Percentiles rank a stretch among this genome's conserved stretches.
Conservation (phyloP, 2,888 invertebrate genomes). For the Eupithecia subfuscata region DNA sequence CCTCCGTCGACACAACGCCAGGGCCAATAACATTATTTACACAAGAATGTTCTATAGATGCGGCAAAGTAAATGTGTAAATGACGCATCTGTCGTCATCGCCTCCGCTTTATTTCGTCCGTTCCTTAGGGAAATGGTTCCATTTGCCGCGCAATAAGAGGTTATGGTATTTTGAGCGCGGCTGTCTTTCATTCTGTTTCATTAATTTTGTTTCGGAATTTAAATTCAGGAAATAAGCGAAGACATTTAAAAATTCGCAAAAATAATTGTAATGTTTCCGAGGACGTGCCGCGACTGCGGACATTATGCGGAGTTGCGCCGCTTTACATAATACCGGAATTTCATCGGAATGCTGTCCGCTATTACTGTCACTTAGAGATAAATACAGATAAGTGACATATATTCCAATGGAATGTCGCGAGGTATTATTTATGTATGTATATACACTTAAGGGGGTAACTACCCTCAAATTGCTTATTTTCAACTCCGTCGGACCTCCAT, state of each 20-base stretch:
- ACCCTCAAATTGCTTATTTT: too few relatives aligned
- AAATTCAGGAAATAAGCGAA: not conserved
- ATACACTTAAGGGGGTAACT: too few relatives aligned
- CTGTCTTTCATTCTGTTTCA: conserved; percentile 6
- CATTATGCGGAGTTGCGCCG: conserved; percentile 23
- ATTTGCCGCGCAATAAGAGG: not conserved
- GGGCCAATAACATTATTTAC: not conserved
- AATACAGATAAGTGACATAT: not conserved
- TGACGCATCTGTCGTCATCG: not conserved
- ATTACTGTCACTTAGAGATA: conserved; percentile 6
- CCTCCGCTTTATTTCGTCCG: not conserved
- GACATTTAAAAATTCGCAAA: conserved; percentile 19
- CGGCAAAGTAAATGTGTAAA: not conserved
- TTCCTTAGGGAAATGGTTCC: not conserved
- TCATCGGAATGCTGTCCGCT: conserved; percentile 13
- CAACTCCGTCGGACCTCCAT: too few relatives aligned
- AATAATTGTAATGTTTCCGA: conserved; percentile 28
- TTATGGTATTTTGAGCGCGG: not conserved
- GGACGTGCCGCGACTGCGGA: conserved; percentile 19
- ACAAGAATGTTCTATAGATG: not conserved
- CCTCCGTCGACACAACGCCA: not conserved
- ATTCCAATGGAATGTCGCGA: too few relatives aligned
- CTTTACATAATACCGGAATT: conserved; percentile 20
- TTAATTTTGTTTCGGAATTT: conserved; percentile 2
- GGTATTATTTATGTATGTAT: too few relatives aligned